These are phyloP conservation scores for Caenorhabditis zanzibari DNA, from an alignment of 2,888 invertebrate genomes.

Conservation along the genomic window DNA sequence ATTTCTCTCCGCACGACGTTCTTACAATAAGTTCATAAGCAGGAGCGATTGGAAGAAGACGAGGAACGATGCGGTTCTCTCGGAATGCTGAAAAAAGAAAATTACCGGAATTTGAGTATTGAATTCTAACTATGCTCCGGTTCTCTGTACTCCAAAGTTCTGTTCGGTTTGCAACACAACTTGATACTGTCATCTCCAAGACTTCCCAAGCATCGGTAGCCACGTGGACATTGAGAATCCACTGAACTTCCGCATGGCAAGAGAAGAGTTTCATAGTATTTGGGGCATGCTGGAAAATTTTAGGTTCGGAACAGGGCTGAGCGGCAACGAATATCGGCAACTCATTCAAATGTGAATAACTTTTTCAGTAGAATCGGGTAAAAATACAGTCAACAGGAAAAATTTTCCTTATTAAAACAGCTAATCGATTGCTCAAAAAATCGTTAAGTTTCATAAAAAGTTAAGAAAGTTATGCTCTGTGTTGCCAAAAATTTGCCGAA, in stretches of 20 bases:
- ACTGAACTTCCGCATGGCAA: slow-evolving; percentile 64
- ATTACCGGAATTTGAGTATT: no score
- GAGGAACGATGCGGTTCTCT: slow-evolving; percentile 71
- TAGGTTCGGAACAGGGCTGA: no score
- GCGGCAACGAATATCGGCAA: no score
- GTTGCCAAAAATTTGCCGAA: no score
- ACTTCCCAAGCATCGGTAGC: slow-evolving; percentile 67
- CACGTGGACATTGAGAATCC: slow-evolving; percentile 67
- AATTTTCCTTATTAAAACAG: no score
- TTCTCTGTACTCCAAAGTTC: slow-evolving; percentile 63
- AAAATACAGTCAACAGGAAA: no score
- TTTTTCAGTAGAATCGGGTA: no score
- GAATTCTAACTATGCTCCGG: slow-evolving; percentile 67
- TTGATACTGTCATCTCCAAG: slow-evolving; percentile 58
- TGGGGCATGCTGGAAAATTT: slow-evolving; percentile 72
- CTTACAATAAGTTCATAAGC: slow-evolving; percentile 53
- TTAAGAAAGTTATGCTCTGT: no score
- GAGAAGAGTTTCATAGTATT: slow-evolving; percentile 70
- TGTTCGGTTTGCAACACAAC: slow-evolving; percentile 71
- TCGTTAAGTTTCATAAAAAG: no score
- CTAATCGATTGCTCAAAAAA: no score
- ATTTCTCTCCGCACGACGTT: background rate
- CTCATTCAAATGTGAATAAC: no score
- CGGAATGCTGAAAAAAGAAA: slow-evolving; percentile 65
- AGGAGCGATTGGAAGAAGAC: slow-evolving; percentile 67